Base-by-base conservation (phyloP, 2,113 vertebrate species). In the Epinephelus lanceolatus region DNA sequence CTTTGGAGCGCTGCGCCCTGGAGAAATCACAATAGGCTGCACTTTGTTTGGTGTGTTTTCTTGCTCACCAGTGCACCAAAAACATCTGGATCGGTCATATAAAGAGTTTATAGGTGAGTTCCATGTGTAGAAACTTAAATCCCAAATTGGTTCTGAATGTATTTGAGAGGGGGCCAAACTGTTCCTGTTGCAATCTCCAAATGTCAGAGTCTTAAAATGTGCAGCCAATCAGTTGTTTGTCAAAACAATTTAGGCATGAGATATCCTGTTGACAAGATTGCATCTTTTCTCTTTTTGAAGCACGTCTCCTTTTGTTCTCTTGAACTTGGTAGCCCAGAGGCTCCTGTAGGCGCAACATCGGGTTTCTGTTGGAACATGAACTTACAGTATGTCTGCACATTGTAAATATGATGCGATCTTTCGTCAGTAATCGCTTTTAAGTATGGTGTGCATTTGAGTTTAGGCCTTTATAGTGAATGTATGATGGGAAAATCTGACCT, bases 21-120 rank as follows among this genome's bases (percentile, higher is more conserved):
- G 62, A 59, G 49, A 76, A 59, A 49, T 75, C 65, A 56, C 51
- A 65, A 53, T 6, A 70, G 62, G 40, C 62, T 37, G 7, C 33
- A 14, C 45, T 42, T 71, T 74, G 56, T 85, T 55, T 71, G 18
- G 21, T 52, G 40, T 69, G 21, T 82, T 40, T 76, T 76, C 75
- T 77, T 3, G 6, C 18, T 76, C 69, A 52, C 19, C 45, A 59
- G 5, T 42, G 59, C 72, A 21, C 56, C 18, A 17, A 33, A 17
- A 86, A 87, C 90, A 90, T 89, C 86, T 89, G 86, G 81, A 83
- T 47, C 78, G 53, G 56, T 71, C 87, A 52, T 59, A 68, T 77
- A 85, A 90, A 85, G 14, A 61, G 49, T 91, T 85, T 83, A 87
- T 86, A 84, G 72, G 84, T 83, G 76, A 80, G 78, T 19, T 76